Evolutionary conservation across 1,140 invertebrate genomes (phyloP).

Genomic region (Bombus affinis): DNA sequence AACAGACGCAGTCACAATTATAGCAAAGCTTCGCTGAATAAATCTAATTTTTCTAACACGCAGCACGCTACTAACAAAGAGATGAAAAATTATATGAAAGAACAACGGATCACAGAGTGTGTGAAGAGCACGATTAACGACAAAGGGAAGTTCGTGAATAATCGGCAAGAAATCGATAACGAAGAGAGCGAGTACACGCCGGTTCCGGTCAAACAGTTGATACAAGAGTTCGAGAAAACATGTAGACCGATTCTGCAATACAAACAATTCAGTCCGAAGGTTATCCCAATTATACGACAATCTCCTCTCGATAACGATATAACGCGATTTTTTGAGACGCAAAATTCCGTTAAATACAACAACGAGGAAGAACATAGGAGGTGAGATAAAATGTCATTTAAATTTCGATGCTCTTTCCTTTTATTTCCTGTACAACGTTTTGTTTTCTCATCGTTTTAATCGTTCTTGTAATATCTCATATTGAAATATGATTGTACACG

Average conservation of each 20-base stretch:
- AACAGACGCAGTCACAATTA: slow-evolving; percentile 52
- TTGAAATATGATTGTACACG: no score
- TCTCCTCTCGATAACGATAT: slow-evolving; percentile 71
- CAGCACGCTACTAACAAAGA: slow-evolving; percentile 50
- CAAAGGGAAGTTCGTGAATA: slow-evolving; percentile 22
- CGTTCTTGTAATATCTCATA: no score
- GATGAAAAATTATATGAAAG: slow-evolving; percentile 13
- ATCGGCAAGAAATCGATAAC: slow-evolving; percentile 53
- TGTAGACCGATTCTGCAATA: slow-evolving; percentile 83
- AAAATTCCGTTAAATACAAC: slow-evolving; percentile 52
- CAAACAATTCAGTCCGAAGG: slow-evolving; percentile 81
- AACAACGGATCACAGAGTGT: slow-evolving; percentile 34
- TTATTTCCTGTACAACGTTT: background rate
- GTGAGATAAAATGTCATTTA: slow-evolving; percentile 21
- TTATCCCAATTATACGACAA: slow-evolving; percentile 69
- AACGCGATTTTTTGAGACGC: slow-evolving; percentile 77
- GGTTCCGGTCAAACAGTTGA: slow-evolving; percentile 86
- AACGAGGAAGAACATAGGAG: slow-evolving; percentile 39
- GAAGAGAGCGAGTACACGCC: slow-evolving; percentile 82
- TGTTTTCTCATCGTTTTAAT: background rate
- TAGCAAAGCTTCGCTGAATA: slow-evolving; percentile 42
- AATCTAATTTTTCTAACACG: slow-evolving; percentile 32
- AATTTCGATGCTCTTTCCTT: background rate
- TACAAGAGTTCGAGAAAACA: slow-evolving; percentile 86
- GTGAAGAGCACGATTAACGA: slow-evolving; percentile 20